Evolutionary conservation across 2,888 invertebrate species (phyloP).

Genomic region (Yponomeuta malinellus): DNA sequence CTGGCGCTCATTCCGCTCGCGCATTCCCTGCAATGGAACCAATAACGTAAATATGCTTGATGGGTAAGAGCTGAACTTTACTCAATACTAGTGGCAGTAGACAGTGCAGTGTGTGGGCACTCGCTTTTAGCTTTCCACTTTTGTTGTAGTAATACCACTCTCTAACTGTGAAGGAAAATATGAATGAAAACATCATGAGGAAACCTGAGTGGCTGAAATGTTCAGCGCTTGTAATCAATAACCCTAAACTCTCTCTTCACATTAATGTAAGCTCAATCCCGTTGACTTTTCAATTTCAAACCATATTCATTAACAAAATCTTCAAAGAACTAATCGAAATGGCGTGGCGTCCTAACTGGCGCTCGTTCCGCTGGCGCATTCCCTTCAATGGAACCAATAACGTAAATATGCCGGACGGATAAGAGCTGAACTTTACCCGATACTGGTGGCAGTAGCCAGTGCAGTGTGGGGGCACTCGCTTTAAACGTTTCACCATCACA

Average conservation of each 20-base stretch:
- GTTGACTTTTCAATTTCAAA: not conserved
- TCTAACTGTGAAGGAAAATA: too few relatives aligned
- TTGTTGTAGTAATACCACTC: too few relatives aligned
- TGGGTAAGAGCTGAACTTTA: not conserved
- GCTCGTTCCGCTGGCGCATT: not conserved
- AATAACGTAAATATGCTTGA: slow-evolving; percentile 8
- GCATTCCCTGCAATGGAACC: not conserved
- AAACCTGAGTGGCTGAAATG: too few relatives aligned
- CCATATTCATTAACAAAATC: not conserved
- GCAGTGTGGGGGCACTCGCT: not conserved
- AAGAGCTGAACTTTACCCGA: slow-evolving; percentile 1
- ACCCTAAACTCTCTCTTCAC: not conserved
- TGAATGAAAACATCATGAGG: too few relatives aligned
- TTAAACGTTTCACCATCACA: not conserved
- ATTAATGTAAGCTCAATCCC: too few relatives aligned
- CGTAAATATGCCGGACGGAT: slow-evolving; percentile 6
- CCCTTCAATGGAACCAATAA: not conserved
- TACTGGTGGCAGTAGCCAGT: not conserved
- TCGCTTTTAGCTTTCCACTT: not conserved
- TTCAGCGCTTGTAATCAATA: too few relatives aligned
- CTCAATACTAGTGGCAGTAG: not conserved
- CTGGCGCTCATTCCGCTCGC: not conserved
- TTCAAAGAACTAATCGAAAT: not conserved
- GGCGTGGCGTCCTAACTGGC: not conserved
- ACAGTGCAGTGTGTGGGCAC: not conserved